phyloP scores from a whole-genome alignment of 2,113 vertebrate species.

The Hepsetus odoe region DNA sequence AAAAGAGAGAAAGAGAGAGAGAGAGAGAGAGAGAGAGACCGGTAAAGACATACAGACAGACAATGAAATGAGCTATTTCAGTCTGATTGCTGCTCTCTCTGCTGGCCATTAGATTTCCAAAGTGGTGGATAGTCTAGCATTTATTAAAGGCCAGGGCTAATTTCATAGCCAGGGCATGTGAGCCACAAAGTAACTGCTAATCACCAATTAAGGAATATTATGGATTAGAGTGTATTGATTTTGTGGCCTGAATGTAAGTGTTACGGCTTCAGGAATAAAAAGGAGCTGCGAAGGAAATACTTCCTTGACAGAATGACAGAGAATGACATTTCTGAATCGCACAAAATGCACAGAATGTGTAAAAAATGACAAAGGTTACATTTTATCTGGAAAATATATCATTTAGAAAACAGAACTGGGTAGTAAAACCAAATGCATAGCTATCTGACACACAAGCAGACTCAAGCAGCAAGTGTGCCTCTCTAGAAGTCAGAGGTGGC shows the following conservation, averaged over 20 bases:
- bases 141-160: slow-evolving; percentile 72
- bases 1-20: neutral
- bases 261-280: slow-evolving; percentile 46
- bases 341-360: neutral
- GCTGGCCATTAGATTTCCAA: slow-evolving; percentile 65
- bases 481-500: slow-evolving; percentile 69
- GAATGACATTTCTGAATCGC: neutral
- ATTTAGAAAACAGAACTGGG: neutral
- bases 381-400: neutral
- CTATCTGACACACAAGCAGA: slow-evolving; percentile 8
- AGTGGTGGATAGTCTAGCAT: slow-evolving; percentile 59
- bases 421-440: neutral
- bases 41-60: slow-evolving; percentile 12
- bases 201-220: slow-evolving; percentile 75
- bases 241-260: slow-evolving; percentile 57
- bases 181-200: slow-evolving; percentile 71
- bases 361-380: neutral
- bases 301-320: slow-evolving; percentile 35
- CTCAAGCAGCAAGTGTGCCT: slow-evolving; percentile 40
- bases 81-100: slow-evolving; percentile 50
- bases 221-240: slow-evolving; percentile 73
- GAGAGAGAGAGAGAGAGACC: neutral
- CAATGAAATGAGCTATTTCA: slow-evolving; percentile 56
- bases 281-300: slow-evolving; percentile 43
- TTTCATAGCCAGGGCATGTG: slow-evolving; percentile 71